Evolutionary conservation across 2,113 vertebrate genomes (phyloP).

Genomic region (Triplophysa rosa): DNA sequence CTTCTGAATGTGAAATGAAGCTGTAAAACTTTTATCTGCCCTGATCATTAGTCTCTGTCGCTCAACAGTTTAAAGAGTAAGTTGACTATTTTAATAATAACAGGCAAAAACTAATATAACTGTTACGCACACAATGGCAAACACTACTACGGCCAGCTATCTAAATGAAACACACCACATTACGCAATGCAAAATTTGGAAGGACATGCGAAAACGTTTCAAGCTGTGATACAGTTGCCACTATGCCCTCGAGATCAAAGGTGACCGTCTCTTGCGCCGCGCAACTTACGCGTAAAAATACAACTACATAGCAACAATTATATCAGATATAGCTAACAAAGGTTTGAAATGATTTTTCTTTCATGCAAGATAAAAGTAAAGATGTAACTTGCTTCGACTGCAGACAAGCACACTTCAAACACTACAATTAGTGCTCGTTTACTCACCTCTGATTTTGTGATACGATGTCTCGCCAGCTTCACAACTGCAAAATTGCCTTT

Average conservation of each 20-base stretch:
- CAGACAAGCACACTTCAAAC: neutral
- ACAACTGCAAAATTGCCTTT: slow-evolving; percentile 97
- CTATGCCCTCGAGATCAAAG: slow-evolving; percentile 8
- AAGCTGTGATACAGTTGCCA: neutral
- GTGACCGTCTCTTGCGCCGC: neutral
- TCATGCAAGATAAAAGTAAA: neutral
- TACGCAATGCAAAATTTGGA: neutral
- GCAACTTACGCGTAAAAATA: neutral
- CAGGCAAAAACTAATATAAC: neutral
- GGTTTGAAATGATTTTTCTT: neutral
- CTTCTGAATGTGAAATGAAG: neutral
- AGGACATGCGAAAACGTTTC: neutral
- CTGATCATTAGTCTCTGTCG: neutral
- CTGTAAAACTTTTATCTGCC: neutral
- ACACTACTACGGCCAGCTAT: neutral
- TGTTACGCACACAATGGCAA: neutral
- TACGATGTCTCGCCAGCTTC: slow-evolving; percentile 93
- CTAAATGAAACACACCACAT: neutral
- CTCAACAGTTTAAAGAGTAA: slow-evolving; percentile 4
- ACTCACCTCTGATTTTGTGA: slow-evolving; percentile 96
- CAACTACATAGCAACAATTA: no score
- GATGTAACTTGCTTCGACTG: neutral
- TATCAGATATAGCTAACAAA: neutral
- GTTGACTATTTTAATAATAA: no score
- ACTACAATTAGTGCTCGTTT: neutral